phyloP scores from a whole-genome alignment of 2,797 vertebrate genomes.

The Natrix natrix region DNA sequence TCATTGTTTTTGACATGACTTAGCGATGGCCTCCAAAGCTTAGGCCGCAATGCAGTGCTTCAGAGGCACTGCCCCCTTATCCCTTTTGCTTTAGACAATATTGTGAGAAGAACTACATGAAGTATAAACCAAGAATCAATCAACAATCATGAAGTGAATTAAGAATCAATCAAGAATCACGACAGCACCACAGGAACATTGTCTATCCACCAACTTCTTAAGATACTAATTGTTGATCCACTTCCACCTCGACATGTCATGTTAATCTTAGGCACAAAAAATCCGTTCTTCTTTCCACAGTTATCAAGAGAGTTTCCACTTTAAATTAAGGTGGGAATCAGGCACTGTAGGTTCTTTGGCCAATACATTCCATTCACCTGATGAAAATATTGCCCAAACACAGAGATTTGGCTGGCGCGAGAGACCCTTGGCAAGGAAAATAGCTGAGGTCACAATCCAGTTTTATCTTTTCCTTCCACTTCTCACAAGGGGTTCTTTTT shows the following conservation, averaged over 20 bases:
- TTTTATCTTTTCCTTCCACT: slow-evolving; percentile 7
- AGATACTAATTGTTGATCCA: background rate
- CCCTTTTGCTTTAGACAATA: background rate
- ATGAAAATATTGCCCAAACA: background rate
- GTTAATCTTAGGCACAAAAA: background rate
- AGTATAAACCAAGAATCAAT: background rate
- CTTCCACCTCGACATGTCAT: background rate
- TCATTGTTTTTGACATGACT: background rate
- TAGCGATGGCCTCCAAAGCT: background rate
- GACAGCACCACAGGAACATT: background rate
- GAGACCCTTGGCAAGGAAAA: background rate
- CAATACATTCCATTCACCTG: background rate
- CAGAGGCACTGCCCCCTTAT: background rate
- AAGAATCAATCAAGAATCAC: background rate
- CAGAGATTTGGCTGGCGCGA: background rate
- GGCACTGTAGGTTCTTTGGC: background rate
- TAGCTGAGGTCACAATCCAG: background rate
- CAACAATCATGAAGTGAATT: background rate
- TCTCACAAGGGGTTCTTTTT: background rate
- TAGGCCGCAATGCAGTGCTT: too few species aligned
- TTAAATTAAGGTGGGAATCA: background rate
- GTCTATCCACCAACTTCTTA: background rate
- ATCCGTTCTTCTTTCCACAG: background rate
- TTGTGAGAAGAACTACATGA: background rate
- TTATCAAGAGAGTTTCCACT: background rate